These are phyloP conservation scores for Clarias batrachus DNA, from an alignment of 2,113 vertebrate genomes.

Conservation along the genomic window DNA sequence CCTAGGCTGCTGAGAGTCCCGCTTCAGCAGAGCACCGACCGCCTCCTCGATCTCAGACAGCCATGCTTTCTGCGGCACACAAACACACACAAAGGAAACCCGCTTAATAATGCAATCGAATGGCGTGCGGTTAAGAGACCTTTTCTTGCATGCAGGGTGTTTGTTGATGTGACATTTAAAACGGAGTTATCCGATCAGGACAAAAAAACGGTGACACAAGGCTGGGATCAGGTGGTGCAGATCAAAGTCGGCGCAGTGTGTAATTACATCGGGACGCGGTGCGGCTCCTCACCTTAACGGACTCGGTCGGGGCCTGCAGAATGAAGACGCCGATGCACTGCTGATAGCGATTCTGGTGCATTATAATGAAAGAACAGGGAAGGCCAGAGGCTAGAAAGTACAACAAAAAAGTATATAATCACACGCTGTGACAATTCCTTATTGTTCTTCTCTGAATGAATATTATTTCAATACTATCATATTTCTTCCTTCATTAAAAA, in stretches of 20 bases:
- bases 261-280: conserved; percentile 22
- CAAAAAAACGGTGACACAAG: not conserved
- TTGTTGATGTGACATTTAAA: conserved; percentile 35
- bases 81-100: conserved; percentile 3
- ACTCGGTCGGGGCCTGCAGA: conserved; percentile 82
- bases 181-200: conserved; percentile 27
- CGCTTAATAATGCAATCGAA: not conserved
- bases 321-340: conserved; percentile 85
- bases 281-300: conserved; percentile 72
- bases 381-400: conserved; percentile 76
- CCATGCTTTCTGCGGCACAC: conserved; percentile 24
- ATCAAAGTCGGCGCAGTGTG: not conserved
- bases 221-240: not conserved
- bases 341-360: conserved; percentile 85
- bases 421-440: not conserved
- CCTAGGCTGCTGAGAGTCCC: conserved; percentile 64
- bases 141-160: not conserved
- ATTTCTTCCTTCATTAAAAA: not conserved
- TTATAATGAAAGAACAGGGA: conserved; percentile 83
- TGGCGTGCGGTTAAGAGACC: not conserved
- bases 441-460: not conserved
- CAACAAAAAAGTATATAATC: not conserved
- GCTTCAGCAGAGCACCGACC: conserved; percentile 67
- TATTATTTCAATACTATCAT: not conserved
- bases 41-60: conserved; percentile 66